Percentiles rank a stretch among this genome's conserved stretches.
Evolutionary conservation across 2,888 invertebrate species (phyloP).

Genomic region (Temnothorax ravouxi): DNA sequence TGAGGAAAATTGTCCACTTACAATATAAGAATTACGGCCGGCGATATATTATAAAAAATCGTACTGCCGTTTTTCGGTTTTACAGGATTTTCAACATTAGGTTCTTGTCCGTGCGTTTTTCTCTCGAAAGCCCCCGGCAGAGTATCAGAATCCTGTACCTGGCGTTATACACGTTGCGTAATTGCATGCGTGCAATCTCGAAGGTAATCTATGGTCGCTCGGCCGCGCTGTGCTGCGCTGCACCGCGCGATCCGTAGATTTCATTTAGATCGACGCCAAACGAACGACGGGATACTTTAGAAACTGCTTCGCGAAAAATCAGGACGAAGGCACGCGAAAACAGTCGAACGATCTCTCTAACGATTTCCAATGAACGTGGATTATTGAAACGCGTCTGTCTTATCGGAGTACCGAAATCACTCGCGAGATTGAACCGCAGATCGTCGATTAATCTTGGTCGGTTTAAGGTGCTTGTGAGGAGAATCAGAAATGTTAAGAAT

Average conservation of each 20-base stretch:
- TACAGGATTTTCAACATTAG: neutral
- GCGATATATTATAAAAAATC: neutral
- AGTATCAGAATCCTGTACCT: constrained; percentile 12
- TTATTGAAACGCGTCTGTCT: constrained; percentile 46
- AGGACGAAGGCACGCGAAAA: constrained; percentile 22
- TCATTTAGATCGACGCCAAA: constrained; percentile 70
- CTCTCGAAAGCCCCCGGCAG: too few relatives aligned
- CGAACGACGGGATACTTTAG: constrained; percentile 52
- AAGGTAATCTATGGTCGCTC: constrained; percentile 63
- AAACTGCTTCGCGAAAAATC: constrained; percentile 53
- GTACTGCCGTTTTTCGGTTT: neutral
- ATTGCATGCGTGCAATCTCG: constrained; percentile 68
- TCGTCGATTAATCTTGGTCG: constrained; percentile 5
- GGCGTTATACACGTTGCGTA: constrained; percentile 64
- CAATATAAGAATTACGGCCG: neutral
- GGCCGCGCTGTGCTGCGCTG: neutral
- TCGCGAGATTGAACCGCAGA: constrained; percentile 21
- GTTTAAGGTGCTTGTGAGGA: neutral
- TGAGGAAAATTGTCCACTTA: neutral
- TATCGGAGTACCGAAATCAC: constrained; percentile 20
- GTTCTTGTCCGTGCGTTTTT: neutral
- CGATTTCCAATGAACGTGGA: constrained; percentile 54
- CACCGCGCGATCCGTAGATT: constrained; percentile 63
- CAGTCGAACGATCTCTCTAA: constrained; percentile 31
- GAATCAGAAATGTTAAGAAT: neutral